Percentiles rank a stretch among this genome's conserved stretches.
These are phyloP conservation scores for Chaetodon trifasciatus DNA, from an alignment of 2,797 vertebrate species.

Conservation along the genomic window DNA sequence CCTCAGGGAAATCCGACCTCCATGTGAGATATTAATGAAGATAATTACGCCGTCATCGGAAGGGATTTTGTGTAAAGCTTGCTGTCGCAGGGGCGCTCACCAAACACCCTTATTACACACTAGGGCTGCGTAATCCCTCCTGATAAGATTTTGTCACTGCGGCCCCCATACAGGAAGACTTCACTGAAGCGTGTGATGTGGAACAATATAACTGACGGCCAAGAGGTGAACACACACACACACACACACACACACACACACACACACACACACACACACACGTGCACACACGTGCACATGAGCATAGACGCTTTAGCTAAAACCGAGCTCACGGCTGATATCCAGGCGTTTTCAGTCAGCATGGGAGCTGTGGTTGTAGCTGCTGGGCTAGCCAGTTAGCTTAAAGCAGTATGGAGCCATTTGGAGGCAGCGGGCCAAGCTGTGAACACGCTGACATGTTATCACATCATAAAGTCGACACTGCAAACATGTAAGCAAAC, in stretches of 20 bases:
- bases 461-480: background rate
- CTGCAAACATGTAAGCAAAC: background rate
- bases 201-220: background rate
- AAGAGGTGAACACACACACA: background rate
- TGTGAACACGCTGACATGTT: background rate
- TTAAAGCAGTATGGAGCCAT: background rate
- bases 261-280: too few relatives aligned
- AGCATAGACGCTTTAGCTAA: background rate
- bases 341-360: background rate
- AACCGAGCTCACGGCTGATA: background rate
- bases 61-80: slow-evolving; percentile 37
- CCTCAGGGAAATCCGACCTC: slow-evolving; percentile 60
- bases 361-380: background rate
- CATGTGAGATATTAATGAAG: slow-evolving; percentile 66
- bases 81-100: slow-evolving; percentile 5
- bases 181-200: slow-evolving; percentile 27
- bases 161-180: slow-evolving; percentile 23
- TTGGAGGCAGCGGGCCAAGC: background rate
- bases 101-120: slow-evolving; percentile 10
- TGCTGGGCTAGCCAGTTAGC: background rate
- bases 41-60: slow-evolving; percentile 63
- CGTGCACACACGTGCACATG: too few relatives aligned
- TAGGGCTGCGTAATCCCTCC: slow-evolving; percentile 18
- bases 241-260: too few relatives aligned
- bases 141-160: slow-evolving; percentile 19